phyloP scores from a whole-genome alignment of 2,888 invertebrate species.

The Tipula lateralis region DNA sequence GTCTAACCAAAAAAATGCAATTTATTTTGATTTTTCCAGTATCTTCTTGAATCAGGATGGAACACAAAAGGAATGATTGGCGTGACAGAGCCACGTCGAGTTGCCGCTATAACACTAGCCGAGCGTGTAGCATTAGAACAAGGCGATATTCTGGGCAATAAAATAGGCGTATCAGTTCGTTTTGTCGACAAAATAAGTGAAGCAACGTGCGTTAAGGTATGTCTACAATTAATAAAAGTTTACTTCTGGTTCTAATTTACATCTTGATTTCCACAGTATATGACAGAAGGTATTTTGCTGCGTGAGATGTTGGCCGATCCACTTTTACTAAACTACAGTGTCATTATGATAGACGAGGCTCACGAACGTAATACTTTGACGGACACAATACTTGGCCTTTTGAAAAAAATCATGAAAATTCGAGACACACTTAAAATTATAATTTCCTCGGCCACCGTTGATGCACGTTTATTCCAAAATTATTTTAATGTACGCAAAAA shows the following conservation, averaged over 20 bases:
- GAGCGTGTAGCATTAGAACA: constrained; percentile 84
- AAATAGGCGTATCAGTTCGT: constrained; percentile 82
- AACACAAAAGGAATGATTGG: constrained; percentile 72
- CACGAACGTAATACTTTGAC: constrained; percentile 92
- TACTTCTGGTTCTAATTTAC: background rate
- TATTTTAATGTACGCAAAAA: constrained; percentile 64
- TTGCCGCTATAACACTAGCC: constrained; percentile 85
- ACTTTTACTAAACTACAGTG: constrained; percentile 78
- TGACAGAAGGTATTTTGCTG: constrained; percentile 94
- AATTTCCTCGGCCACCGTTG: constrained; percentile 92
- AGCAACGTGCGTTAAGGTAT: constrained; percentile 69
- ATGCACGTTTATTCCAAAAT: constrained; percentile 77
- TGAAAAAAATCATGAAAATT: constrained; percentile 87
- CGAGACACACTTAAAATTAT: constrained; percentile 76
- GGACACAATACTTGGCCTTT: constrained; percentile 86
- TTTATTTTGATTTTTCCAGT: constrained; percentile 54
- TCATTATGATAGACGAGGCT: constrained; percentile 89
- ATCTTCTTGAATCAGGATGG: constrained; percentile 84
- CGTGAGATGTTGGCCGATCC: constrained; percentile 95
- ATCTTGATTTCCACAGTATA: constrained; percentile 57
- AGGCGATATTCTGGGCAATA: constrained; percentile 66
- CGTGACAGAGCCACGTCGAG: constrained; percentile 86
- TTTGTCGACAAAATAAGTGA: constrained; percentile 62
- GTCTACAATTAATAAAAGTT: background rate
- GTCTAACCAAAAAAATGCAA: too few species aligned